Evolutionary conservation across 2,797 vertebrate species (phyloP), one percentile per base, ranked within the genome.

Genomic region (Petrocephalus schoutedeni): DNA sequence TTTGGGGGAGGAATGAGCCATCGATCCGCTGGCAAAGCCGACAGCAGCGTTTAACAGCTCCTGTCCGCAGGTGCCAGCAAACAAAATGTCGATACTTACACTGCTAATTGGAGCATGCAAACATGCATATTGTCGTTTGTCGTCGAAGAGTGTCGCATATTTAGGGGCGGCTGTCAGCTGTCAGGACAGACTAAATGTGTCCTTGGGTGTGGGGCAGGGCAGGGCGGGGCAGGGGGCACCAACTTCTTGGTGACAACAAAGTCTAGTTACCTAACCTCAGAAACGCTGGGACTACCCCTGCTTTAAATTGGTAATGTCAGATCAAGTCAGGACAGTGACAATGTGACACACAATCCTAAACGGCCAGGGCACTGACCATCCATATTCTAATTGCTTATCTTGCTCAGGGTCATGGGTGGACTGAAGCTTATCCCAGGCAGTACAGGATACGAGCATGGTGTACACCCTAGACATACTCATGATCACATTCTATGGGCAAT

Each of bases 1-100:
- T 51, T 89, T 45, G 64, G 3, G 58, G 58, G 28, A 6, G 14
- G 19, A 23, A 2, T 8, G 56, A 6, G 85, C 41, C 58, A 89
- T 82, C 19, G 88, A 89, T 87, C 56, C 59, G 85, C 16, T 58
- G n/a, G 36, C 41, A 64, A 61, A 84, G 74, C 86, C 67, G 87
- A 21, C 57, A 87, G 71, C 58, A 67, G 23, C 51, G 49, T 49
- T 51, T 49, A 77, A 58, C 51, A 54, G 67, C 51, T 67, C 5
- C n/a, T 49, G 36, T 54, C 6, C 12, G 4, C 54, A 32, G 16
- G 41, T 19, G 71, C 21, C 53, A 64, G 64, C 19, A 61, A 82
- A 87, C 45, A 2, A 36, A 86, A 86, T 16, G 49, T 85, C 41
- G 56, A 88, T 64, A 88, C 51, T 41, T 64, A n/a, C 61, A 53